These are phyloP conservation scores for Stomatorhinus walkeri DNA, from an alignment of 2,797 vertebrate species.

Conservation along the genomic window DNA sequence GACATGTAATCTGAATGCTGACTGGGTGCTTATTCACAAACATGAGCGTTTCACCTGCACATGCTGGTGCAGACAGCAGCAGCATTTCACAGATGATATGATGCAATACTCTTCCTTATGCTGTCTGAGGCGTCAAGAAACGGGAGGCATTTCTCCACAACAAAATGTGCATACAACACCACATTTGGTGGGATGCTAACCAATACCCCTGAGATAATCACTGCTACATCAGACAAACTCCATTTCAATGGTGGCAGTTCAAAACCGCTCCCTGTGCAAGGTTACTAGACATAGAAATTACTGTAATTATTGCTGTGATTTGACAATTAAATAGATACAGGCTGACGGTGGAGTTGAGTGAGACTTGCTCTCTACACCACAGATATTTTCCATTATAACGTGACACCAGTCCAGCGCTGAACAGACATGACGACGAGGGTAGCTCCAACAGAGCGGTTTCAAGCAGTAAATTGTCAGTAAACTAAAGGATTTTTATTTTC, in stretches of 20 bases:
- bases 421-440: neutral
- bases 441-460: neutral
- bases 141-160: neutral
- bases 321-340: neutral
- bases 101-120: neutral
- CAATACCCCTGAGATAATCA: neutral
- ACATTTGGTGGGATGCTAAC: neutral
- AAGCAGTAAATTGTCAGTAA: neutral
- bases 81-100: neutral
- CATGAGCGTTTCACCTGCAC: neutral
- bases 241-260: neutral
- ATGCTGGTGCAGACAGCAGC: neutral
- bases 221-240: neutral
- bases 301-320: neutral
- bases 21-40: neutral
- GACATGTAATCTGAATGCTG: neutral
- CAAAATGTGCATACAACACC: neutral
- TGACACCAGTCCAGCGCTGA: neutral
- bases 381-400: neutral
- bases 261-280: neutral
- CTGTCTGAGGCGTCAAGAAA: neutral
- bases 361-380: neutral
- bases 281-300: neutral
- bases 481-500: neutral
- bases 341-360: neutral